These are phyloP conservation scores for Abrostola triplasia DNA, from an alignment of 2,888 invertebrate species.

Conservation along the genomic window DNA sequence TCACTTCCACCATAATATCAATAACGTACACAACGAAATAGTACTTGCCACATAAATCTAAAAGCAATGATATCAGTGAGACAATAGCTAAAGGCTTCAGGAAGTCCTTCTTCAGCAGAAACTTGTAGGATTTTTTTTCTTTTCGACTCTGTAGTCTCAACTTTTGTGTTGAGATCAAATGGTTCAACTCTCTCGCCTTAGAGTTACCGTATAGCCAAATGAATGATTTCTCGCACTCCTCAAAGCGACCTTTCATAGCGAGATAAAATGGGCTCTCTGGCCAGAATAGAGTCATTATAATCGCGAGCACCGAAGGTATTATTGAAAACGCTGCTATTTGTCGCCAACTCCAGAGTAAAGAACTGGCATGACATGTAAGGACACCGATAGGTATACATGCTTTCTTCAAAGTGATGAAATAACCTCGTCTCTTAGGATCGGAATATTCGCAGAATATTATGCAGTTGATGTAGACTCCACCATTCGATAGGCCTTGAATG, in stretches of 20 bases:
- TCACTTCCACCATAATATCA: slow-evolving; percentile 62
- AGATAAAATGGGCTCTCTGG: slow-evolving; percentile 67
- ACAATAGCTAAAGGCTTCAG: slow-evolving; percentile 59
- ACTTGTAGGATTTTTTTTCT: slow-evolving; percentile 30
- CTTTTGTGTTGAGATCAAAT: slow-evolving; percentile 52
- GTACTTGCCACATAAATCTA: slow-evolving; percentile 64
- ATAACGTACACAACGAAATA: slow-evolving; percentile 62
- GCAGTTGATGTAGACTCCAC: slow-evolving; percentile 57
- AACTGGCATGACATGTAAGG: slow-evolving; percentile 61
- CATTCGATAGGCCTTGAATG: slow-evolving; percentile 62
- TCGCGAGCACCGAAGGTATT: slow-evolving; percentile 31
- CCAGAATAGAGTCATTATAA: slow-evolving; percentile 61
- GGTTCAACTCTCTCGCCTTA: slow-evolving; percentile 56
- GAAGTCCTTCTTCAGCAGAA: slow-evolving; percentile 58
- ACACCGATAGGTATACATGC: slow-evolving; percentile 52
- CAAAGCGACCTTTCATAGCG: slow-evolving; percentile 63
- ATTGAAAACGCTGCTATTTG: slow-evolving; percentile 57
- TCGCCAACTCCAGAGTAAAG: slow-evolving; percentile 62
- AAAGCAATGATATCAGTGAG: slow-evolving; percentile 53
- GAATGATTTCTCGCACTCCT: slow-evolving; percentile 61
- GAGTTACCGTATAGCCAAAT: slow-evolving; percentile 61
- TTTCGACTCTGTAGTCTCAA: slow-evolving; percentile 25
- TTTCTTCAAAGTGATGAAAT: slow-evolving; percentile 63
- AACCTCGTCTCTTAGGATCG: slow-evolving; percentile 62
- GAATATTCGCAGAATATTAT: slow-evolving; percentile 65